phyloP scores from a whole-genome alignment of 2,113 vertebrate species.

The Origma solitaria region DNA sequence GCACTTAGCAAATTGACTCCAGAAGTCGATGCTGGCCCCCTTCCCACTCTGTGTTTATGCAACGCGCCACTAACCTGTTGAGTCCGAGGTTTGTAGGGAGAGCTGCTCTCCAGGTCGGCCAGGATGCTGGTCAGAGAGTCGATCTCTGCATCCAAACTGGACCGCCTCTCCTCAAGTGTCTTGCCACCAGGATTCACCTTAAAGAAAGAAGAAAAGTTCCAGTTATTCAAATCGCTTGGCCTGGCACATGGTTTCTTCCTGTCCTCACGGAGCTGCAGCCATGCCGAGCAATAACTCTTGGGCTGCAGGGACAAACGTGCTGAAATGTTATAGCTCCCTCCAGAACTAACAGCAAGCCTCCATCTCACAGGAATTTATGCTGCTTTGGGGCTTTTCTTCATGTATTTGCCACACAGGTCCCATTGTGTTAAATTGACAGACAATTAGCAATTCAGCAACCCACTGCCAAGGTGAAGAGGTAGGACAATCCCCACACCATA shows the following conservation, averaged over 20 bases:
- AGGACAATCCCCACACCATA: fast-evolving
- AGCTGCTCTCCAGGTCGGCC: conserved; percentile 95
- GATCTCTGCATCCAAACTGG: conserved; percentile 95
- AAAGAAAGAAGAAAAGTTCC: neutral
- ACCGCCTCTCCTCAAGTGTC: conserved; percentile 89
- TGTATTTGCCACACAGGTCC: neutral
- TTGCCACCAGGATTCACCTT: conserved; percentile 85
- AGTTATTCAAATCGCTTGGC: neutral
- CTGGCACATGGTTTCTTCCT: neutral
- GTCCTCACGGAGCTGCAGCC: neutral
- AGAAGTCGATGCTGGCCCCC: neutral
- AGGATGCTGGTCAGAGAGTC: conserved; percentile 96
- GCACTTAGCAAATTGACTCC: conserved; percentile 37
- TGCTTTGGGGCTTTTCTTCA: neutral
- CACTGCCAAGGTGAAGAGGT: neutral
- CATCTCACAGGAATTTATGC: neutral
- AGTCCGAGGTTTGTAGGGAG: conserved; percentile 87
- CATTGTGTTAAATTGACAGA: neutral
- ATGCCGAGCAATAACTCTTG: neutral
- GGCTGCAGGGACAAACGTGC: neutral
- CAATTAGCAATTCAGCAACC: neutral
- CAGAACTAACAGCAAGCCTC: neutral
- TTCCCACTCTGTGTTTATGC: neutral
- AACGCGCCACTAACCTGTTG: conserved; percentile 76
- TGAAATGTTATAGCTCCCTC: neutral